phyloP scores from a whole-genome alignment of 1,140 invertebrate genomes.

The Harpegnathos saltator region DNA sequence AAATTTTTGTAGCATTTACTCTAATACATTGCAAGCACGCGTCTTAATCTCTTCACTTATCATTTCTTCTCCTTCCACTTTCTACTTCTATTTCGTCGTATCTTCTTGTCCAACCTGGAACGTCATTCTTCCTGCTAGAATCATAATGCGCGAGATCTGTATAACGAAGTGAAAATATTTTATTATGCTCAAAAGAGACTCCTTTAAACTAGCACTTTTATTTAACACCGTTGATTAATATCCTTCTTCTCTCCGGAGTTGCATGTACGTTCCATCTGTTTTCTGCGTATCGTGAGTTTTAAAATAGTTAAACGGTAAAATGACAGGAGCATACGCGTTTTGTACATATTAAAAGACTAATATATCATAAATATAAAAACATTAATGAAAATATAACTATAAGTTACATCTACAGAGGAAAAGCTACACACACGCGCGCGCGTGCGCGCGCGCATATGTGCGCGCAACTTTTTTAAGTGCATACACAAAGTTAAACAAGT shows the following conservation, averaged over 20 bases:
- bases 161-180: conserved; percentile 67
- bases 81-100: conserved; percentile 64
- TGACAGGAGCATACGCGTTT: conserved; percentile 74
- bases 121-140: conserved; percentile 76
- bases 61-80: conserved; percentile 64
- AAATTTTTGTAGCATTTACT: conserved; percentile 79
- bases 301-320: conserved; percentile 65
- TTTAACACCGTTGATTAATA: conserved; percentile 62
- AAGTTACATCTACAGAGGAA: conserved; percentile 61
- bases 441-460: background rate
- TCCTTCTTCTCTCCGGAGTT: conserved; percentile 63
- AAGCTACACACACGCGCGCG: conserved; percentile 60
- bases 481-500: conserved; percentile 70
- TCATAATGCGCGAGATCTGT: conserved; percentile 71
- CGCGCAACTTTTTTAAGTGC: conserved; percentile 69
- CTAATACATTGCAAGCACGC: conserved; percentile 65
- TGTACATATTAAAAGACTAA: conserved; percentile 81
- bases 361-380: conserved; percentile 82
- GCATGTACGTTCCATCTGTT: conserved; percentile 73
- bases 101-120: conserved; percentile 69
- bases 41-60: conserved; percentile 28
- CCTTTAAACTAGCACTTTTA: conserved; percentile 53
- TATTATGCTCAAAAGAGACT: conserved; percentile 52
- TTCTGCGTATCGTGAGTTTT: conserved; percentile 73
- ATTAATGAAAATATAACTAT: conserved; percentile 74